phyloP scores from a whole-genome alignment of 2,797 vertebrate genomes.

The Steatocranus sp. region DNA sequence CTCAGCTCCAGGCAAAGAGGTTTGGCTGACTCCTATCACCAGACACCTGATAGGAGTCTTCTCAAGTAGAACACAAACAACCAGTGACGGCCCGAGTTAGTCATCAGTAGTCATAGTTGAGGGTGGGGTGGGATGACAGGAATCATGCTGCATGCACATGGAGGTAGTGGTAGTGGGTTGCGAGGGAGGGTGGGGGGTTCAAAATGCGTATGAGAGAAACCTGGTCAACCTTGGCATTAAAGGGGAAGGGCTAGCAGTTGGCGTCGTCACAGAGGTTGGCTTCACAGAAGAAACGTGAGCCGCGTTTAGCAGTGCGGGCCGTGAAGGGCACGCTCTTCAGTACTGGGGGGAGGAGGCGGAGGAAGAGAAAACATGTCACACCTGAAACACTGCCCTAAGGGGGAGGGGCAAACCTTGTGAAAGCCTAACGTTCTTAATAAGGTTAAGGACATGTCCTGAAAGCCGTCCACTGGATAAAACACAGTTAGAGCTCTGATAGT shows the following conservation, averaged over 20 bases:
- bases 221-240: conserved; percentile 79
- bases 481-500: conserved; percentile 9
- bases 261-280: conserved; percentile 94
- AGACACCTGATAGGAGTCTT: conserved; percentile 41
- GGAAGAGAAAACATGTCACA: conserved; percentile 66
- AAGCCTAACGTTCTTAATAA: neutral
- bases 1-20: conserved; percentile 57
- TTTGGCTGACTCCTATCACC: conserved; percentile 67
- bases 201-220: conserved; percentile 65
- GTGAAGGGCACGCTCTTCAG: conserved; percentile 99
- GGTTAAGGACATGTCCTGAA: neutral
- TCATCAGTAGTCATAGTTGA: conserved; percentile 22
- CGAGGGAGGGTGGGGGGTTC: neutral
- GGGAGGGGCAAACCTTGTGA: neutral
- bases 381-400: conserved; percentile 36
- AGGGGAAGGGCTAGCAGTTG: conserved; percentile 88
- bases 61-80: conserved; percentile 36
- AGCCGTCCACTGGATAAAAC: neutral
- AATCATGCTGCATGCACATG: conserved; percentile 75
- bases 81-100: conserved; percentile 64
- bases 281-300: conserved; percentile 98
- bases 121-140: neutral
- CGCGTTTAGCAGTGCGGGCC: conserved; percentile 96
- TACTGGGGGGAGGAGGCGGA: conserved; percentile 76
- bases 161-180: neutral